Conservation (phyloP, 2,888 invertebrate genomes). For the Brachynemurus nebulosus region DNA sequence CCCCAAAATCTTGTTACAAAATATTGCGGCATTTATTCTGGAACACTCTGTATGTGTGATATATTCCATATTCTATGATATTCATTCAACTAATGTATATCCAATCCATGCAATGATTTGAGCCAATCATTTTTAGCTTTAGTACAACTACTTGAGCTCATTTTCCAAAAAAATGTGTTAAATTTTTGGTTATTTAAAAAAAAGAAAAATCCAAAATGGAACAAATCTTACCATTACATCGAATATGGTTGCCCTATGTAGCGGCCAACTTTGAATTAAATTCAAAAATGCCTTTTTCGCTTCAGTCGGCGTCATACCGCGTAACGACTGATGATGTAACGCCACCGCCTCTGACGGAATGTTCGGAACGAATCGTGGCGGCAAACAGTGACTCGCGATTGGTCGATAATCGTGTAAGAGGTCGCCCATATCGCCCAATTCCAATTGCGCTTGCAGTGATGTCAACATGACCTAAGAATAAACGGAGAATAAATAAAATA, state of each 20-base stretch:
- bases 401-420: constrained; percentile 46
- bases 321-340: constrained; percentile 79
- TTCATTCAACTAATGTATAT: too few relatives aligned
- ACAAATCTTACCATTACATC: constrained; percentile 70
- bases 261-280: constrained; percentile 84
- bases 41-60: too few relatives aligned
- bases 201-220: too few relatives aligned
- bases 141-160: too few relatives aligned
- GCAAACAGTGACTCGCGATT: constrained; percentile 68
- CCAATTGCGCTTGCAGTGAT: constrained; percentile 85
- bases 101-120: too few relatives aligned
- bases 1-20: too few relatives aligned
- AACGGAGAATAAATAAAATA: neutral
- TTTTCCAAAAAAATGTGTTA: too few relatives aligned
- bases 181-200: too few relatives aligned
- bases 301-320: constrained; percentile 73
- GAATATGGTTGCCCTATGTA: constrained; percentile 85
- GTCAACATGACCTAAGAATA: constrained; percentile 51
- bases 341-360: constrained; percentile 74
- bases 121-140: too few relatives aligned
- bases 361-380: constrained; percentile 64
- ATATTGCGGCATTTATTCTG: too few relatives aligned
- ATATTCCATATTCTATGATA: too few relatives aligned
- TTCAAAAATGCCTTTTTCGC: constrained; percentile 89
- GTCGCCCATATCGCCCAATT: constrained; percentile 70